phyloP scores from a whole-genome alignment of 2,888 invertebrate species.

The Zaprionus bogoriensis region DNA sequence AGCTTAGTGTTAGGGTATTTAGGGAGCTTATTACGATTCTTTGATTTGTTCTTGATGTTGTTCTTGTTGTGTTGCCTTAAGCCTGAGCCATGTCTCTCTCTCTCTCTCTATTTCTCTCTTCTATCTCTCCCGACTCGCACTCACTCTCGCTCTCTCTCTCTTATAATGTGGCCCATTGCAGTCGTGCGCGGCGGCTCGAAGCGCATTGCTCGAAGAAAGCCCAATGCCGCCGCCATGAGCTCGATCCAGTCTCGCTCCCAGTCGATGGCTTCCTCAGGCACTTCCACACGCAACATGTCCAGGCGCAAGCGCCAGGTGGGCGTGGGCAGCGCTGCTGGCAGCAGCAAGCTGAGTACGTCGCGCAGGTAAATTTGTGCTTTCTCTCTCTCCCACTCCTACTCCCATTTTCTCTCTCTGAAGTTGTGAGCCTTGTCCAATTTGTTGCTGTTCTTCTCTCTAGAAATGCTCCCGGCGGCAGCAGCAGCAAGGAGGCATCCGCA shows the following conservation, averaged over 20 bases:
- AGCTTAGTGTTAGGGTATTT: slow-evolving; percentile 1
- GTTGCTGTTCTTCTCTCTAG: slow-evolving; percentile 46
- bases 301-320: slow-evolving; percentile 60
- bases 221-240: slow-evolving; percentile 13
- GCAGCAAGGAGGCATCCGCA: slow-evolving; percentile 8
- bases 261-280: slow-evolving; percentile 23
- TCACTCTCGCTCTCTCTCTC: slow-evolving; percentile 11
- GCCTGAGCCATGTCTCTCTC: slow-evolving; percentile 43
- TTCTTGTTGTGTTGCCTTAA: slow-evolving; percentile 29
- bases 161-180: slow-evolving; percentile 33
- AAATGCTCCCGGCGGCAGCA: slow-evolving; percentile 17
- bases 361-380: slow-evolving; percentile 63
- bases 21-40: slow-evolving; percentile 7
- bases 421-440: slow-evolving; percentile 29
- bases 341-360: slow-evolving; percentile 38
- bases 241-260: slow-evolving; percentile 19
- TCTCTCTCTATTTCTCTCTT: slow-evolving; percentile 9
- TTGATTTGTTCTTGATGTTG: slow-evolving; percentile 25
- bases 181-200: slow-evolving; percentile 39
- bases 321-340: slow-evolving; percentile 27
- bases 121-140: slow-evolving; percentile 19
- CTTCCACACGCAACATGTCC: slow-evolving; percentile 42
- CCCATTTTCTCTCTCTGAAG: not conserved
- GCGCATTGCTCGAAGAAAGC: slow-evolving; percentile 59
- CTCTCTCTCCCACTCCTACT: slow-evolving; percentile 21